A percentile compares a stretch with the other conserved stretches of the same genome.
phyloP scores from a whole-genome alignment of 2,888 invertebrate genomes.

The Pseudococcus jackbeardsleyi region DNA sequence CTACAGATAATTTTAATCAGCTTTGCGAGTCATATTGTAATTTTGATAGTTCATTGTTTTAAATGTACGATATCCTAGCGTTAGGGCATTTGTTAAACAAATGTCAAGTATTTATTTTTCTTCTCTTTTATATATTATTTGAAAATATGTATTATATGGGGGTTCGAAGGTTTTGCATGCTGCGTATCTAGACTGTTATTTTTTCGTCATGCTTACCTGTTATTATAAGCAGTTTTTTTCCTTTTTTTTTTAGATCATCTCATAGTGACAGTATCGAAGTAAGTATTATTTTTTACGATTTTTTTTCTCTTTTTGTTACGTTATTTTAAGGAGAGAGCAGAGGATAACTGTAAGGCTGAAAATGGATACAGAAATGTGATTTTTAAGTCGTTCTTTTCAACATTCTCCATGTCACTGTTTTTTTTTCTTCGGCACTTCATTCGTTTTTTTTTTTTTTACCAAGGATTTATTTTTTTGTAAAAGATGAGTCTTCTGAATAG shows the following conservation, averaged over 20 bases:
- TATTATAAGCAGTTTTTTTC: neutral
- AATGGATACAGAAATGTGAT: slow-evolving; percentile 36
- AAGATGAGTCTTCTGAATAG: neutral
- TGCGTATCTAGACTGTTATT: slow-evolving; percentile 49
- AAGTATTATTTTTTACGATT: slow-evolving; percentile 43
- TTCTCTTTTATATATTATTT: slow-evolving; percentile 8
- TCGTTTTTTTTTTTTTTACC: neutral
- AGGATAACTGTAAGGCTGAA: slow-evolving; percentile 24
- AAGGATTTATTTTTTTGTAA: no score
- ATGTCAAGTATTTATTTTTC: neutral
- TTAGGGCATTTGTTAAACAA: slow-evolving; percentile 49
- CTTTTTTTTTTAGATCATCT: slow-evolving; percentile 24
- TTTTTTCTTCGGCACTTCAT: neutral
- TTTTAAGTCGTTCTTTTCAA: neutral
- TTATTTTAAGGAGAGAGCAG: slow-evolving; percentile 39
- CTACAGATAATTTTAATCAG: neutral
- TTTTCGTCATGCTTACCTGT: slow-evolving; percentile 54
- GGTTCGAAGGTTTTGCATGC: slow-evolving; percentile 54
- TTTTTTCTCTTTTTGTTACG: slow-evolving; percentile 32
- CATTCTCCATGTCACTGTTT: neutral
- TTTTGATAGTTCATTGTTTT: slow-evolving; percentile 37
- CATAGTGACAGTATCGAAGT: slow-evolving; percentile 33
- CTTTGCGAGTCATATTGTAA: slow-evolving; percentile 48
- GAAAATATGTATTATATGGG: slow-evolving; percentile 32
- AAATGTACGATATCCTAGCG: neutral